phyloP scores from a whole-genome alignment of 2,113 vertebrate species.

The Erythrolamprus reginae region DNA sequence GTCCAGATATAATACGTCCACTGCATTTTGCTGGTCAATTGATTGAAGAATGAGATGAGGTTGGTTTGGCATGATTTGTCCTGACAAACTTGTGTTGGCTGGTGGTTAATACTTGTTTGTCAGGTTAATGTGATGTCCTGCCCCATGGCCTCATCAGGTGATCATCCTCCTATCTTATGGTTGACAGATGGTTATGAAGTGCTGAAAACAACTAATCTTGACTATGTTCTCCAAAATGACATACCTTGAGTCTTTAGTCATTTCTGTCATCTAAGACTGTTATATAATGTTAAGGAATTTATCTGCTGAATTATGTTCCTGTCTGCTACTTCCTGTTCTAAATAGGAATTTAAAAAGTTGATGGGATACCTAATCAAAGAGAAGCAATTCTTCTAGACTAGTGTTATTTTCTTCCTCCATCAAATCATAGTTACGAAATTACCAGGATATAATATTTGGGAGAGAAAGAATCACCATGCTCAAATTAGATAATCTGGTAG shows the following conservation, averaged over 20 bases:
- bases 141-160: not conserved
- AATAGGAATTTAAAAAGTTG: not conserved
- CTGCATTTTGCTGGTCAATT: too few relatives aligned
- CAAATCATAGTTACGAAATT: not conserved
- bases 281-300: not conserved
- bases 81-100: too few relatives aligned
- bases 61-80: too few relatives aligned
- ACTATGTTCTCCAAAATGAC: not conserved
- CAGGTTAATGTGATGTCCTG: not conserved
- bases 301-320: not conserved
- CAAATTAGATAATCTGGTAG: not conserved
- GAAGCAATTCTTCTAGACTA: not conserved
- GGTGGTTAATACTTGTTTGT: too few relatives aligned
- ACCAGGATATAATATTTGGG: not conserved
- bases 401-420: not conserved
- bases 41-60: too few relatives aligned
- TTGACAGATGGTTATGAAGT: not conserved
- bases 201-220: not conserved
- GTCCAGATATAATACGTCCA: too few relatives aligned
- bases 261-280: not conserved
- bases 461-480: not conserved
- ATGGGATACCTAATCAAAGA: not conserved
- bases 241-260: not conserved
- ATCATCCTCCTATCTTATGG: not conserved
- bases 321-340: not conserved